Conservation (phyloP, 2,113 vertebrate genomes). For the Xiphias gladius region DNA sequence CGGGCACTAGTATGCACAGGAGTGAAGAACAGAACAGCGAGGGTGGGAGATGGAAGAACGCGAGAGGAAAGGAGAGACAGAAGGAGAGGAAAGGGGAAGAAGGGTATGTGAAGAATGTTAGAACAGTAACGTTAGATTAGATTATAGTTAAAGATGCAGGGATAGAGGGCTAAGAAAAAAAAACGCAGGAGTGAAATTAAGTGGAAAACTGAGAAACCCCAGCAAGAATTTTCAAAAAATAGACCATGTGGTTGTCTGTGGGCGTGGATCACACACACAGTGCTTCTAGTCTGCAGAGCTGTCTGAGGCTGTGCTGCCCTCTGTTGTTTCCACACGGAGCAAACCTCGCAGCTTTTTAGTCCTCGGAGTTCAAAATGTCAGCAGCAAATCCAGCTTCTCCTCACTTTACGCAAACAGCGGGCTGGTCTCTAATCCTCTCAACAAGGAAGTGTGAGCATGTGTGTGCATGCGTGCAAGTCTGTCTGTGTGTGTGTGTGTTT, state of each 20-base stretch:
- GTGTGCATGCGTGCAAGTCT: neutral
- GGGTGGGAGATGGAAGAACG: neutral
- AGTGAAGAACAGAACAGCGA: neutral
- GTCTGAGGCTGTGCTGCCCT: conserved; percentile 65
- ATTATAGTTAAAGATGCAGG: neutral
- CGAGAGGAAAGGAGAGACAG: neutral
- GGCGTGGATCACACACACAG: neutral
- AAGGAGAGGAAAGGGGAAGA: too few relatives aligned
- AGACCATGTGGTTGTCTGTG: conserved; percentile 7
- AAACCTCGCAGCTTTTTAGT: neutral
- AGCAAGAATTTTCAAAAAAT: conserved; percentile 3
- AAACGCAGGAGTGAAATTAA: neutral
- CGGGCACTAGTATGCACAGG: conserved; percentile 4
- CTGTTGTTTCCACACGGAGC: conserved; percentile 47
- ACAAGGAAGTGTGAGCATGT: conserved; percentile 50
- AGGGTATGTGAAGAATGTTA: neutral
- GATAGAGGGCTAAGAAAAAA: neutral
- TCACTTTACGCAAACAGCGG: neutral
- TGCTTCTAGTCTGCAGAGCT: neutral
- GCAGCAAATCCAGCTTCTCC: conserved; percentile 15
- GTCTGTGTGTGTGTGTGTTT: conserved; percentile 16
- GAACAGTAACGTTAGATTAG: neutral
- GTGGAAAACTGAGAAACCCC: neutral
- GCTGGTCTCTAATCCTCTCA: conserved; percentile 3
- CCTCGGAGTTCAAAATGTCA: conserved; percentile 38